These are phyloP conservation scores for Priocnemis perturbator DNA, from an alignment of 2,888 invertebrate species.

Conservation along the genomic window DNA sequence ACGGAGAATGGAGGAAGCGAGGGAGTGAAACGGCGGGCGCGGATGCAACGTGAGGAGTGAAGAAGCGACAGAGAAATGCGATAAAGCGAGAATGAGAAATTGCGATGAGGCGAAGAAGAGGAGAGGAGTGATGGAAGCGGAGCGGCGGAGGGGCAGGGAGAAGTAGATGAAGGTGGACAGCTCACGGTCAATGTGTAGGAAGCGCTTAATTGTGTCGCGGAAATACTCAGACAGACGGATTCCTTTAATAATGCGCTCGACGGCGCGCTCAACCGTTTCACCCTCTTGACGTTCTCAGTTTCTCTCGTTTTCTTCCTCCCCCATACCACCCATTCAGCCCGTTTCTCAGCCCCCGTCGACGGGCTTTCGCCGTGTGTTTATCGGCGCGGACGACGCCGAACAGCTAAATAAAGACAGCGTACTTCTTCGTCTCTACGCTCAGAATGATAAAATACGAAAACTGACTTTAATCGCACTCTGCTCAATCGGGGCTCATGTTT, in stretches of 20 bases:
- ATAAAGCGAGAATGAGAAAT: constrained; percentile 26
- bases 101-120: no score
- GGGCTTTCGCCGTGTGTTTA: background rate
- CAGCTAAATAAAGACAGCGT: no score
- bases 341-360: background rate
- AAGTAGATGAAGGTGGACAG: constrained; percentile 29
- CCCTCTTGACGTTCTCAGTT: constrained; percentile 57
- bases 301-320: constrained; percentile 35
- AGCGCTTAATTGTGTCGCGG: constrained; percentile 66
- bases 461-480: no score
- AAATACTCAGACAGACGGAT: constrained; percentile 71
- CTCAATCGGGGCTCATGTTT: no score
- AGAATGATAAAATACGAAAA: no score
- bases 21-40: background rate
- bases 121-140: constrained; percentile 1
- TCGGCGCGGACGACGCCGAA: no score
- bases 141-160: constrained; percentile 7
- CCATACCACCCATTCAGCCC: background rate
- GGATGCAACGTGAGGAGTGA: background rate
- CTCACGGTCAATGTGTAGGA: constrained; percentile 57
- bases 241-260: constrained; percentile 69
- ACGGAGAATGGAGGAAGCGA: constrained; percentile 5
- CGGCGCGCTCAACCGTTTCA: constrained; percentile 60
- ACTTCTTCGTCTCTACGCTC: no score
- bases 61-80: background rate